Conservation (phyloP, 2,888 invertebrate species). For the Drosophila mulleri region DNA sequence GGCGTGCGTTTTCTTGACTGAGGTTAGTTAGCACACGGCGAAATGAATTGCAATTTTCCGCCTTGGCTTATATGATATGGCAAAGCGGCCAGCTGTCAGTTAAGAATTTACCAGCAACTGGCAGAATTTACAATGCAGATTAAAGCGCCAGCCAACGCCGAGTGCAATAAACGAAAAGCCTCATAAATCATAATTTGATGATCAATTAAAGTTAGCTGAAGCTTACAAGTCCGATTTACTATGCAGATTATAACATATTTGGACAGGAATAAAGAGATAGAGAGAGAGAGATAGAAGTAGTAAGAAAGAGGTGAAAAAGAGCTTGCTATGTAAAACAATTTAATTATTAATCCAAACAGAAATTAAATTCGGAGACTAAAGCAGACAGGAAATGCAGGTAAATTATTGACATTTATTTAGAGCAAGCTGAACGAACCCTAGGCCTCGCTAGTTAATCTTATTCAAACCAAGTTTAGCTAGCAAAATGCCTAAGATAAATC, state of each 20-base stretch:
- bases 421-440: no score
- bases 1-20: slow-evolving; percentile 55
- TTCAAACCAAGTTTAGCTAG: no score
- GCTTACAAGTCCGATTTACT: slow-evolving; percentile 5
- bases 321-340: not conserved
- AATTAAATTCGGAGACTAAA: not conserved
- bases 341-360: not conserved
- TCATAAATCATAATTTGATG: slow-evolving; percentile 4
- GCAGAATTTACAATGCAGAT: slow-evolving; percentile 24
- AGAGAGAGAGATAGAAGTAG: not conserved
- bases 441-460: no score
- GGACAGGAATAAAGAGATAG: not conserved
- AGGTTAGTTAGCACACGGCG: slow-evolving; percentile 48
- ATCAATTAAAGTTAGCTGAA: not conserved
- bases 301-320: no score
- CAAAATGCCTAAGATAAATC: not conserved
- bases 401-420: no score
- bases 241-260: slow-evolving; percentile 17
- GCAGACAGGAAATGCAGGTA: not conserved
- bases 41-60: slow-evolving; percentile 39
- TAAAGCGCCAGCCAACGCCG: slow-evolving; percentile 6
- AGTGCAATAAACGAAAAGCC: not conserved
- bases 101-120: slow-evolving; percentile 1
- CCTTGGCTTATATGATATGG: slow-evolving; percentile 10
- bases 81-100: slow-evolving; percentile 24